Conservation (phyloP, 2,888 invertebrate genomes). For the Anagyrus pseudococci region DNA sequence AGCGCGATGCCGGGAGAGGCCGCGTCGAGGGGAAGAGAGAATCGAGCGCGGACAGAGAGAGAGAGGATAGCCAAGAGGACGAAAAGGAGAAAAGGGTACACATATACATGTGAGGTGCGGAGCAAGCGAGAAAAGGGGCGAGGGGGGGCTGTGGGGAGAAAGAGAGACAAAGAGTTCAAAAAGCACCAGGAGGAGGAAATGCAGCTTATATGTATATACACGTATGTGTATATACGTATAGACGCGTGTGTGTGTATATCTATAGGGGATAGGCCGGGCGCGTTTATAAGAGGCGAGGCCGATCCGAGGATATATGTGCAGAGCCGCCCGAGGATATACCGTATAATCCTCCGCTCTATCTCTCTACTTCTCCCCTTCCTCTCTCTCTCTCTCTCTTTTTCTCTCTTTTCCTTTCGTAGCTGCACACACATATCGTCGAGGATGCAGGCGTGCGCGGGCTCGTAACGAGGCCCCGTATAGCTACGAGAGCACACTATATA, state of each 20-base stretch:
- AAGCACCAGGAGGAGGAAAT: neutral
- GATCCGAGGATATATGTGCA: neutral
- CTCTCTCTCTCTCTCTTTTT: neutral
- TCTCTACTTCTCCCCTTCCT: neutral
- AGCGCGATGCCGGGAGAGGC: too few species aligned
- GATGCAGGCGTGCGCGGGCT: too few species aligned
- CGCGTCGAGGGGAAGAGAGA: neutral
- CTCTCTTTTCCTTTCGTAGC: constrained; percentile 8
- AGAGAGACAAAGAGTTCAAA: constrained; percentile 4
- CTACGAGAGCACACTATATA: too few species aligned
- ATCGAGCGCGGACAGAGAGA: too few species aligned
- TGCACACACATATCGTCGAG: constrained; percentile 5
- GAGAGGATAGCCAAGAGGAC: neutral
- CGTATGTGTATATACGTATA: constrained; percentile 5
- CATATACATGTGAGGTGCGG: too few species aligned
- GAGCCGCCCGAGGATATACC: constrained; percentile 10
- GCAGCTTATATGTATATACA: neutral
- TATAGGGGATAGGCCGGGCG: neutral
- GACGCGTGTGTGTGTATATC: neutral
- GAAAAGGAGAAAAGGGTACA: neutral
- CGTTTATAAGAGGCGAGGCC: neutral
- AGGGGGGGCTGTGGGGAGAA: too few species aligned
- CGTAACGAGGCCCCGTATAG: too few species aligned
- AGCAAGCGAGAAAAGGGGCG: too few species aligned
- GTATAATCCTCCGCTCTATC: neutral